phyloP scores from a whole-genome alignment of 2,888 invertebrate genomes.

The Mesorhabditis belari region DNA sequence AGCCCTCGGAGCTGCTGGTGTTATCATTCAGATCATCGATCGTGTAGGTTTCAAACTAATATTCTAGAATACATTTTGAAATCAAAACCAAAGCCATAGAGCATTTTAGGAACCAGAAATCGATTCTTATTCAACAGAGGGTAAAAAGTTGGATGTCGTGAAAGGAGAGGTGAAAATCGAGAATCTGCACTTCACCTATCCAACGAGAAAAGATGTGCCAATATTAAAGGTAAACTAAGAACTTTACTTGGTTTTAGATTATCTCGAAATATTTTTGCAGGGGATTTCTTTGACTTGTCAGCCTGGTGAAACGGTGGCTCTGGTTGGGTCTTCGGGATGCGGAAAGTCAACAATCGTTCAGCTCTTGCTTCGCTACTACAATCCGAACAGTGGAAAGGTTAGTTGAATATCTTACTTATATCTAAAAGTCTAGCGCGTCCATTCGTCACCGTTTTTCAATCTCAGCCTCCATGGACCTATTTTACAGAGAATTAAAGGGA shows the following conservation, averaged over 20 bases:
- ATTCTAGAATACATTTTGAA: not conserved
- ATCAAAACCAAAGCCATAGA: too few relatives aligned
- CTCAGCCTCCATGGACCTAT: too few relatives aligned
- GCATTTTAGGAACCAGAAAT: constrained; percentile 12
- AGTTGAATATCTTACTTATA: not conserved
- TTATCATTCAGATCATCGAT: constrained; percentile 57
- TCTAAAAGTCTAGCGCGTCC: too few relatives aligned
- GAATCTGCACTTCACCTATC: constrained; percentile 56
- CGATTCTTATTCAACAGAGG: constrained; percentile 37
- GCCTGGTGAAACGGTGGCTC: constrained; percentile 33
- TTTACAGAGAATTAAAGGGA: too few relatives aligned
- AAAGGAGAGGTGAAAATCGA: constrained; percentile 55
- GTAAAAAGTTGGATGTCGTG: constrained; percentile 51
- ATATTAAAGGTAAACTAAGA: constrained; percentile 37
- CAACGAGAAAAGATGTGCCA: constrained; percentile 53
- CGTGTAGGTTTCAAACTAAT: constrained; percentile 30
- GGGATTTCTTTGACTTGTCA: constrained; percentile 24
- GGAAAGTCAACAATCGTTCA: constrained; percentile 39
- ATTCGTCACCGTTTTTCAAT: too few relatives aligned
- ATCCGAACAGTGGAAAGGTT: constrained; percentile 18
- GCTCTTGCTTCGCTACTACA: constrained; percentile 29
- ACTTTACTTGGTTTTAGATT: too few relatives aligned
- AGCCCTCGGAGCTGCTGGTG: constrained; percentile 70
- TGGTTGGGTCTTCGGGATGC: constrained; percentile 38
- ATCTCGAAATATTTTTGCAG: constrained; percentile 7